Base-by-base conservation (phyloP, 2,113 vertebrate genomes). In the Pteropus alecto region DNA sequence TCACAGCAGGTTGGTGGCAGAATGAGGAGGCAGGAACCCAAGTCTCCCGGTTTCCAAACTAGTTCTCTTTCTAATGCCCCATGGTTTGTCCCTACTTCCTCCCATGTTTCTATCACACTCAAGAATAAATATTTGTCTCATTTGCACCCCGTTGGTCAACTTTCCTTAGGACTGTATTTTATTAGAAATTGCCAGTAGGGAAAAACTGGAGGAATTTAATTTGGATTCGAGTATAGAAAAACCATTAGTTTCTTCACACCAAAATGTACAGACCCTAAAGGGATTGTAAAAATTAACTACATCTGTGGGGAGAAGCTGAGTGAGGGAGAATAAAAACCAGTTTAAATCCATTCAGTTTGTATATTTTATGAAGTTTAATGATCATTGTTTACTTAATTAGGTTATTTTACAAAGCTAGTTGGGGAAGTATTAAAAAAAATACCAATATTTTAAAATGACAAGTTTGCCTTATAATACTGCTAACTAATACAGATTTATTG, bases 391-490 rank as follows among this genome's bases (percentile, higher is more conserved):
- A 54, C 54, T 65, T 96, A 90, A 77, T 21, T 84, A 63, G 56
- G 35, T 81, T 93, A 93, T 33, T 83, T 88, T 90, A 87, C 30
- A 97, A 96, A 97, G 18, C 54, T 90, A 94, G n/a, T 89, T 81
- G 63, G 33, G 83, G 68, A 88, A 95, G 88, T 73, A 94, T 60
- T 41, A 0, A 95, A 63, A 63, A 96, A 95, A 13, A 56, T 7
- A 63, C 38, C 71, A 41, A 26, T 89, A 93, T 98, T 95, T 97
- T 46, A 56, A 98, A 96, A 68, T 78, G 28, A 65, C 51, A 93
- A 68, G 26, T 70, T 86, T 81, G 38, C 70, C 97, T 77, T 68
- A 94, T 97, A 96, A 84, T 90, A 96, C 46, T 30, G 51, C 70
- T 78, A 94, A 18, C 9, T 77, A 92, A 95, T 41, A 51, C 12